Evolutionary conservation across 2,888 invertebrate genomes (phyloP), one percentile per base, ranked within the genome.

Genomic region (Acronicta aceris): DNA sequence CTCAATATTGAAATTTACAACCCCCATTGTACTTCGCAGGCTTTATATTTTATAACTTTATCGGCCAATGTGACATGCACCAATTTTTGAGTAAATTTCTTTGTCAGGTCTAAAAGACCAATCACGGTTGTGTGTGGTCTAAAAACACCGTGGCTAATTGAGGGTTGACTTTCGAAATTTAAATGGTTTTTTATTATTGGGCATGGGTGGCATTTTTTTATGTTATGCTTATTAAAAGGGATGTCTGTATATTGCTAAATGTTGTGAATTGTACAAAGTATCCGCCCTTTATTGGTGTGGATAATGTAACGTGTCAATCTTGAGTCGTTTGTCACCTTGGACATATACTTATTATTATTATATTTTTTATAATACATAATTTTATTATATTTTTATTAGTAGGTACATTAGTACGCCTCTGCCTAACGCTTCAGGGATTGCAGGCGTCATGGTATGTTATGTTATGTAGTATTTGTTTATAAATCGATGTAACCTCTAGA

Each of bases 1-100:
- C 83, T 83, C 86, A 87, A 91, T 89, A 90, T 89, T 88, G 84
- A 88, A 88, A 91, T 92, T 91, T 92, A 92, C 83, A 87, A 87
- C 79, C 53, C n/a, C 81, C 86, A 86, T 89, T 89, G 89, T 89
- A 33, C 43, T 74, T 70, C 65, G 70, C 76, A 61, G 56, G 71
- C 78, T 80, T 83, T 82, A 83, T 82, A 87, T 87, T 87, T 87
- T 89, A 90, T 79, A 86, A 80, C 89, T 91, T 85, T 89, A 92
- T 91, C 83, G 86, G 84, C 55, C 68, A 70, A 74, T 76, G 81
- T 81, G 83, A 83, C 83, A 80, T 65, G 74, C 59, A 75, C 79
- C 74, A 77, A 75, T 74, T 79, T 76, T 84, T 80, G 84, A 81
- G 78, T 74, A 81, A 81, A 79, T 74, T 68, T 72, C 71, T 65